These are phyloP conservation scores for Calameuta pallipes DNA, from an alignment of 2,888 invertebrate genomes.

Conservation along the genomic window DNA sequence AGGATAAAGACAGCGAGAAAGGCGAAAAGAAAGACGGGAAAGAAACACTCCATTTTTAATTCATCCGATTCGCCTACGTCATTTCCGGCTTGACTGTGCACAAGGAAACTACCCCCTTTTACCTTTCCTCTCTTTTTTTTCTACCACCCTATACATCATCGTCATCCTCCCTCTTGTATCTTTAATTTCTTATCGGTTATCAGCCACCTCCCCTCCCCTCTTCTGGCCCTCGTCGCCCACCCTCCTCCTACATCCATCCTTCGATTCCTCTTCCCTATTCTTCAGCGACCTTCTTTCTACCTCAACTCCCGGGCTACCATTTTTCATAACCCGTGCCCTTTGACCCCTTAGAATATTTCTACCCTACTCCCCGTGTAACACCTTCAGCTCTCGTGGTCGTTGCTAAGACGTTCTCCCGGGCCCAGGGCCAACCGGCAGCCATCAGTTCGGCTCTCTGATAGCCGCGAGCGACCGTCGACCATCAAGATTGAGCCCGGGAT, in stretches of 20 bases:
- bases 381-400: neutral
- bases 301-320: neutral
- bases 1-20: neutral
- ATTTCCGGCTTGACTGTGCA: neutral
- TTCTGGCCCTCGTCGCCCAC: neutral
- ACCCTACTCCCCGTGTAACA: neutral
- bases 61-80: neutral
- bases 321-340: neutral
- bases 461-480: neutral
- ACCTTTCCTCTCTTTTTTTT: neutral
- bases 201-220: neutral
- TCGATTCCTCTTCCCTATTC: neutral
- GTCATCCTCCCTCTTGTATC: neutral
- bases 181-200: neutral
- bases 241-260: neutral
- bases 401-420: neutral
- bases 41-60: neutral
- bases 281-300: neutral
- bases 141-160: neutral
- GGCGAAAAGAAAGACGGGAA: neutral
- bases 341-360: neutral
- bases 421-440: conserved; percentile 1
- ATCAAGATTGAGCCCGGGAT: conserved; percentile 6
- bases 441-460: no score
- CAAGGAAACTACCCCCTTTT: neutral